phyloP scores from a whole-genome alignment of 2,113 vertebrate genomes.

The Rhynchomys soricoides region DNA sequence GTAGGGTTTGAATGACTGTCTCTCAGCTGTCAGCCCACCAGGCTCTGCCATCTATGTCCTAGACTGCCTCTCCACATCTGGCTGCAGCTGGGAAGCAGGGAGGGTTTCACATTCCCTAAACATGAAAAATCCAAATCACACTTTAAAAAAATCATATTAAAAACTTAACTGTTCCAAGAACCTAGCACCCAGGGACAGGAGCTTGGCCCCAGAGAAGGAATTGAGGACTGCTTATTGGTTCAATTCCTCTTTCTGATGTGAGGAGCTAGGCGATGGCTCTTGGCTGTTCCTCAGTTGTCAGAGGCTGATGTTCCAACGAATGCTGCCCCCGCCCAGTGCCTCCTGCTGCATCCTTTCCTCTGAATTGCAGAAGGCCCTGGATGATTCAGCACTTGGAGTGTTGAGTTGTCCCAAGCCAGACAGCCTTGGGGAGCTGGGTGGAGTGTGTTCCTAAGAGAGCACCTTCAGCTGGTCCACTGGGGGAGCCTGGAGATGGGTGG shows the following conservation, averaged over 20 bases:
- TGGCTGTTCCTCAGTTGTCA: slow-evolving; percentile 75
- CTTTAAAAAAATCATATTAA: slow-evolving; percentile 31
- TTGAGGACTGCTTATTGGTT: slow-evolving; percentile 77
- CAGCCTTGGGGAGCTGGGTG: neutral
- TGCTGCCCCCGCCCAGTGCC: slow-evolving; percentile 64
- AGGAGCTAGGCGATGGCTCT: slow-evolving; percentile 73
- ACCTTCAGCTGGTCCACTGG: neutral
- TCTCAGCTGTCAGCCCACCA: slow-evolving; percentile 81
- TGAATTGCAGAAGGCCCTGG: slow-evolving; percentile 43
- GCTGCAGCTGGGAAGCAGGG: slow-evolving; percentile 48
- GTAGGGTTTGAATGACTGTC: slow-evolving; percentile 59
- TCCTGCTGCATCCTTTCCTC: slow-evolving; percentile 46
- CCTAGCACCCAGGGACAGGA: slow-evolving; percentile 30
- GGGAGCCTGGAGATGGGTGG: neutral
- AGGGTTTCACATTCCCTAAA: slow-evolving; percentile 74
- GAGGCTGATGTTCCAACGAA: slow-evolving; percentile 69
- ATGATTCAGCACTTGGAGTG: slow-evolving; percentile 66
- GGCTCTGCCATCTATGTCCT: slow-evolving; percentile 60
- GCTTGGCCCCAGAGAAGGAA: slow-evolving; percentile 74
- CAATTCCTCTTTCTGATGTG: slow-evolving; percentile 76
- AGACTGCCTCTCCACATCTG: slow-evolving; percentile 67
- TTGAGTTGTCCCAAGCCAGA: slow-evolving; percentile 39
- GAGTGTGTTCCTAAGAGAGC: neutral
- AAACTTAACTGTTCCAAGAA: slow-evolving; percentile 64
- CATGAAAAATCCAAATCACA: slow-evolving; percentile 53